Evolutionary conservation across 2,113 vertebrate genomes (phyloP).

Genomic region (Monarcha castaneiventris): DNA sequence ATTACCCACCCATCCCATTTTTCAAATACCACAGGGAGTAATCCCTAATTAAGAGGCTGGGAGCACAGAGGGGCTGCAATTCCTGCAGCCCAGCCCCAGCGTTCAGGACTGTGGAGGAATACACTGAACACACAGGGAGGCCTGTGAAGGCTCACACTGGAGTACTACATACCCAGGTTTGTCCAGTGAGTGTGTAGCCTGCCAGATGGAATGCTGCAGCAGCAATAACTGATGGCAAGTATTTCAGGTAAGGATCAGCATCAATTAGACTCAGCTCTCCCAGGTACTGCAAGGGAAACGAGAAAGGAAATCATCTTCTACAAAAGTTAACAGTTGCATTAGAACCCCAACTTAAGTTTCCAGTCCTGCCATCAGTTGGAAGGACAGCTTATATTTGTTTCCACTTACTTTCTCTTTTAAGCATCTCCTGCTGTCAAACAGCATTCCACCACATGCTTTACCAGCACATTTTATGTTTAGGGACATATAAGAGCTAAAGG

Average conservation of each 20-base stretch:
- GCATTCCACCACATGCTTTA: not conserved
- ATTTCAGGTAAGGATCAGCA: constrained; percentile 91
- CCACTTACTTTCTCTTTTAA: not conserved
- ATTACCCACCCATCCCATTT: not conserved
- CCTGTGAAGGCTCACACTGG: accelerated
- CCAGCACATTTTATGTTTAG: not conserved
- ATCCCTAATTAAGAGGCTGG: not conserved
- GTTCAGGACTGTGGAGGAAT: accelerated
- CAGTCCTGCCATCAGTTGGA: not conserved
- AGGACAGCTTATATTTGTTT: not conserved
- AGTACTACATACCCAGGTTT: constrained; percentile 83
- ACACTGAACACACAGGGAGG: not conserved
- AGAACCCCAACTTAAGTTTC: not conserved
- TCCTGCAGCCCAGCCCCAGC: not conserved
- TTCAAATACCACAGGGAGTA: not conserved
- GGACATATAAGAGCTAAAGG: not conserved
- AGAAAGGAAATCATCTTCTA: not conserved
- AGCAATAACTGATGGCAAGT: constrained; percentile 89
- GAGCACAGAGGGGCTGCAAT: not conserved
- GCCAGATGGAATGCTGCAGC: constrained; percentile 88
- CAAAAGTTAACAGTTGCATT: not conserved
- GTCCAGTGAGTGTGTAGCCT: constrained; percentile 81
- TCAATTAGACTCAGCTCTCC: constrained; percentile 93
- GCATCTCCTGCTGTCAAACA: not conserved
- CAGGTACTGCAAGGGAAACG: constrained; percentile 79